phyloP scores from a whole-genome alignment of 1,140 invertebrate species.

The Zaprionus gabonicus region DNA sequence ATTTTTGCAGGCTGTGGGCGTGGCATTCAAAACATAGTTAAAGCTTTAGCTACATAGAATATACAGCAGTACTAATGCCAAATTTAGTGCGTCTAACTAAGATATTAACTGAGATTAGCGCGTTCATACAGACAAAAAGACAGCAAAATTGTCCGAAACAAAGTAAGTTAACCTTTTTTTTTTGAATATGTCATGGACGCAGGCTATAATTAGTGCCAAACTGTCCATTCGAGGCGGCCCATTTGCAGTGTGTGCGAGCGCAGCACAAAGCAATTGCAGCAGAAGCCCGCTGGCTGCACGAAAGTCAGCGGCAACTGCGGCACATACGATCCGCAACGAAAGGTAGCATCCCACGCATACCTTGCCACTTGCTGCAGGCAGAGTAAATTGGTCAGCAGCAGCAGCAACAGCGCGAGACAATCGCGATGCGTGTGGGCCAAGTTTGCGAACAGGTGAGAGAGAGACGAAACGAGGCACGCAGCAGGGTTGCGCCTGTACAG shows the following conservation, averaged over 20 bases:
- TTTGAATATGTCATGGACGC: neutral
- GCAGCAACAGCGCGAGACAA: neutral
- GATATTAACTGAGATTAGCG: neutral
- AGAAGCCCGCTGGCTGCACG: neutral
- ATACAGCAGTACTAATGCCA: neutral
- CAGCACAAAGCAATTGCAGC: neutral
- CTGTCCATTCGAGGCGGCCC: neutral
- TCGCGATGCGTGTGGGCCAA: neutral
- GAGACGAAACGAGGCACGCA: neutral
- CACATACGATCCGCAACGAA: neutral
- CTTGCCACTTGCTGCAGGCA: conserved; percentile 24
- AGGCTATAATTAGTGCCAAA: neutral
- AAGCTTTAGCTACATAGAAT: neutral
- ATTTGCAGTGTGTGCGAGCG: neutral
- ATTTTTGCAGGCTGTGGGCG: neutral
- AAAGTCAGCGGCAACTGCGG: neutral
- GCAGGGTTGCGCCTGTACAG: neutral
- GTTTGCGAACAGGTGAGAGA: neutral
- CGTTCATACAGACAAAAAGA: neutral
- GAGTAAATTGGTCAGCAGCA: conserved; percentile 45
- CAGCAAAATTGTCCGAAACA: neutral
- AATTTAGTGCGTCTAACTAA: neutral
- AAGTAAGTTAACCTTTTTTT: neutral
- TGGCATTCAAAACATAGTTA: neutral
- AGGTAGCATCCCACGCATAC: neutral